Percentiles rank a stretch among this genome's conserved stretches.
Conservation (phyloP, 2,888 invertebrate genomes). For the Drosophila meridionalis region DNA sequence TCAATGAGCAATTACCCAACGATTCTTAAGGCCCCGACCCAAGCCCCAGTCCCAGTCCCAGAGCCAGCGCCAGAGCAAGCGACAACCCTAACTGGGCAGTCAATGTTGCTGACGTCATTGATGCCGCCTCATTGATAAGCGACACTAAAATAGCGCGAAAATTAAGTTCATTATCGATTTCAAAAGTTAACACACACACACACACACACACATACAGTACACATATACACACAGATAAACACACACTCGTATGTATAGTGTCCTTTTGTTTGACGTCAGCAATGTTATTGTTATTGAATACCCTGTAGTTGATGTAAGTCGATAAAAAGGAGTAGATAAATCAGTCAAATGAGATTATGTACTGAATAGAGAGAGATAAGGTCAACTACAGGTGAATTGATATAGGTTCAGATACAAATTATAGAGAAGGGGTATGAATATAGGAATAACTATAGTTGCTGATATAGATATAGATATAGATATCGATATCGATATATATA, state of each 20-base stretch:
- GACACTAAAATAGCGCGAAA: conserved; percentile 55
- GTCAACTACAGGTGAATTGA: no score
- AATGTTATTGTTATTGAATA: conserved; percentile 44
- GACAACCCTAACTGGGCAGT: background rate
- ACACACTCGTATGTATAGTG: background rate
- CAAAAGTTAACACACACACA: conserved; percentile 7
- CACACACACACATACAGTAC: background rate
- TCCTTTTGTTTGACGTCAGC: conserved; percentile 63
- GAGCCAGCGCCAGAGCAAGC: background rate
- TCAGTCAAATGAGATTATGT: no score
- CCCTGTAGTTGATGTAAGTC: background rate
- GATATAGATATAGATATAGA: background rate
- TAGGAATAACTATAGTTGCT: no score
- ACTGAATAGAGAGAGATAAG: no score
- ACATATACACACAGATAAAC: background rate
- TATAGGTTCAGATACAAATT: background rate
- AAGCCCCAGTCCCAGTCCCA: background rate
- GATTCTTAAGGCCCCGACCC: conserved; percentile 1
- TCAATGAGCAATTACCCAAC: conserved; percentile 70
- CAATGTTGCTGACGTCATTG: conserved; percentile 60
- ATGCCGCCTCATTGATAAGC: conserved; percentile 58
- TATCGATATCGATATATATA: background rate
- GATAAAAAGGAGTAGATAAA: no score
- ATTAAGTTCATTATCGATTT: conserved; percentile 73
- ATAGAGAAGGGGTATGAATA: background rate